Base-by-base conservation (phyloP, 2,888 invertebrate species). In the Tupiocoris notatus region DNA sequence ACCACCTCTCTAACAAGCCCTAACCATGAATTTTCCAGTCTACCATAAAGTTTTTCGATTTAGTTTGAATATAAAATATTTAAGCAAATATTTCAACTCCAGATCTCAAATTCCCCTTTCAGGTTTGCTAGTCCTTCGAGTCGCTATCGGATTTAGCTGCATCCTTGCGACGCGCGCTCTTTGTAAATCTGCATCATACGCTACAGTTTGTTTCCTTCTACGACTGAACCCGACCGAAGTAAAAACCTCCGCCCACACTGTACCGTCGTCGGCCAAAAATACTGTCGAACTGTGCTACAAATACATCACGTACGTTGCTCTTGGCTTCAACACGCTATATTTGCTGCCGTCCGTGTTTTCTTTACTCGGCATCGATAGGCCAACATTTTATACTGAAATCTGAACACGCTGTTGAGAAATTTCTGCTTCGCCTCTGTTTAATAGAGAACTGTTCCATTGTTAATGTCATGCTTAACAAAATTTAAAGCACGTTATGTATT, bases 351-450 rank as follows among this genome's bases (percentile, higher is more conserved):
- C 89, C 80, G 87, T 93, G 25, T 96, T 95, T 84, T 86, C 89
- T 65, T 84, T 90, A 81, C 84, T 96, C 64, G 88, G 88, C 78
- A 93, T 96, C 81, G 92, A 92, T 83, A 85, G 95, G 82, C 91
- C 91, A 0, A 91, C 92, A 0, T 95, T 93, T 85, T 94, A 93
- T 82, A 93, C 92, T 0, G 95, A 95, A 87, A 89, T 94, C 80
- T n/a, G n/a, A n/a, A n/a, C n/a, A n/a, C n/a, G n/a, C n/a, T n/a
- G n/a, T n/a, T n/a, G n/a, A n/a, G n/a, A n/a, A n/a, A n/a, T n/a
- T n/a, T n/a, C n/a, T n/a, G n/a, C n/a, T n/a, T n/a, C n/a, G n/a
- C n/a, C n/a, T n/a, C n/a, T n/a, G n/a, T n/a, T n/a, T n/a, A n/a
- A n/a, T n/a, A n/a, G n/a, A n/a, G n/a, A n/a, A n/a, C n/a, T n/a